Evolutionary conservation across 1,140 invertebrate species (phyloP), one percentile per base, ranked within the genome.

Genomic region (Zaprionus kolodkinae): DNA sequence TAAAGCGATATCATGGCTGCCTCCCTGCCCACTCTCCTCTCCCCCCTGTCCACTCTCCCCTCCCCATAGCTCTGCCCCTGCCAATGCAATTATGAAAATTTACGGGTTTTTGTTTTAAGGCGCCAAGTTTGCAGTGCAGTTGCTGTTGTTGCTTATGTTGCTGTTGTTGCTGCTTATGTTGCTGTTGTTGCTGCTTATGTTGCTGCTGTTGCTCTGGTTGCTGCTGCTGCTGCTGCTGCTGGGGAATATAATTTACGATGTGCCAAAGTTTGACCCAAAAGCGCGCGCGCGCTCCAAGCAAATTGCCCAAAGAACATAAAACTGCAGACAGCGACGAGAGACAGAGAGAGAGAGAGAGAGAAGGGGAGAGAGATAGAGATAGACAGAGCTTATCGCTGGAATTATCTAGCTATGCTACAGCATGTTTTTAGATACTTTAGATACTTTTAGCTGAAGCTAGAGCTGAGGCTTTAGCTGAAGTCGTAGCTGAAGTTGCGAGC

Each of bases 61-160:
- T 7, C 52, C 6, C 30, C 5, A 0, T 13, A 3, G 6, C n/a
- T 0, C 5, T 5, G 4, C 25, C 15, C 54, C 43, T 40, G 54
- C 76, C 57, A 83, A 87, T 83, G 80, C 80, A 87, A 87, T 88
- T 87, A 88, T 87, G 84, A 88, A 83, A 88, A 88, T 88, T 88
- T 83, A 88, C 84, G 80, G 88, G 84, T 78, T 83, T 87, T 87
- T 76, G 74, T 76, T 77, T 77, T 73, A 43, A 72, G 54, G 62
- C 57, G 63, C 35, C 70, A 73, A 69, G 40, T 78, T 75, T 38
- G 56, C 40, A 55, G 30, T 71, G 65, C 40, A 70, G 21, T 62
- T 75, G 30, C 33, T 61, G 33, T 60, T 78, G 43, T 55, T 52
- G 17, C 17, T 68, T 6, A 36, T 71, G 27, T 50, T 45, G 56